Base-by-base conservation (phyloP, 2,113 vertebrate species). In the Anthoscopus minutus region DNA sequence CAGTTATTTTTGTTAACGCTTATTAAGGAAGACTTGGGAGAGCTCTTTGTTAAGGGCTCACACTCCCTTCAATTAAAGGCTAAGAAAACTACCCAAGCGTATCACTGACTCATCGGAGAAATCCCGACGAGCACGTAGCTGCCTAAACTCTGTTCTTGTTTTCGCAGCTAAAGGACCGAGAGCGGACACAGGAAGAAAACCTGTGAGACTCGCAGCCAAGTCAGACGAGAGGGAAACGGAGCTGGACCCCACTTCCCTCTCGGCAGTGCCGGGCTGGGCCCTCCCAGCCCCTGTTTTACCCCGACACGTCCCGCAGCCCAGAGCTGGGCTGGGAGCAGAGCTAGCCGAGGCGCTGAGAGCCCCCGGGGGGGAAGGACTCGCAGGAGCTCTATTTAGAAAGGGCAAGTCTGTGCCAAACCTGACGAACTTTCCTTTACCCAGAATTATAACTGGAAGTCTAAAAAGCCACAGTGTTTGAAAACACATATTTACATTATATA, bases 51-150 rank as follows among this genome's bases (percentile, higher is more conserved):
- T 58, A 42, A 81, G 78, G 61, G 91, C 73, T 95, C 89, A 9
- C 70, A 20, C 91, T 78, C 77, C 7, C 84, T 71, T 86, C 91
- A 86, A 57, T 81, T 91, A 85, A 91, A 71, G 86, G 86, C 91
- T 88, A 86, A 96, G 91, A 84, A 88, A 95, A 78, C 94, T 60
- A 86, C 88, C 91, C 92, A 54, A 95, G 87, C 77, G 56, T 90
- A 27, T 80, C 95, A 88, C 76, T 97, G 95, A 93, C 81, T 96
- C 95, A 90, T 93, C 71, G 60, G 70, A 96, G 95, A 93, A 94
- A 93, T 45, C 93, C 89, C 13, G 48, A 67, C 9, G 37, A 71
- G 92, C 90, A 78, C 47, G 64, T 86, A 88, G 93, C 88, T 67
- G 67, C 72, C 82, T 70, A 3, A 86, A 44, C 85, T 37, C 84